These are phyloP conservation scores for Rhadina sibilatrix DNA, from an alignment of 2,113 vertebrate species.

Conservation along the genomic window DNA sequence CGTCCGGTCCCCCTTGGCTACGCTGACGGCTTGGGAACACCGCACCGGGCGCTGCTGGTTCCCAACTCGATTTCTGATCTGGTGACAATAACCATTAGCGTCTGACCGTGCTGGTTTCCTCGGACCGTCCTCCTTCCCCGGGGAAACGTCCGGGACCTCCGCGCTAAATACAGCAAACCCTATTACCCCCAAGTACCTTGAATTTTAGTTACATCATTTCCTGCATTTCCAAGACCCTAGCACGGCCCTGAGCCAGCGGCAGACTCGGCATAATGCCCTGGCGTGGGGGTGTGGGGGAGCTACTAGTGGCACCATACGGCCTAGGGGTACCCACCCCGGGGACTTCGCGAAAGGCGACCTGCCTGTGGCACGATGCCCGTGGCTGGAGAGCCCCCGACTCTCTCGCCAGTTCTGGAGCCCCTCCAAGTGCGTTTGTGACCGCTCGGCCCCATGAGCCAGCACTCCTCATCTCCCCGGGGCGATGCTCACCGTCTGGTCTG, in stretches of 20 bases:
- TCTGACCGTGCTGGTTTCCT: not conserved
- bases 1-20: not conserved
- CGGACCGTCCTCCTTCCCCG: not conserved
- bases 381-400: not conserved
- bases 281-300: not conserved
- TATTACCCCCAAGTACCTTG: not conserved
- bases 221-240: not conserved
- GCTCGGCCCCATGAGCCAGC: not conserved
- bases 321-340: not conserved
- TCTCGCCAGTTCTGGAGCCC: not conserved
- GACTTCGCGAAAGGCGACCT: not conserved
- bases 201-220: constrained; percentile 15
- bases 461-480: not conserved
- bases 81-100: not conserved
- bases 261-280: not conserved
- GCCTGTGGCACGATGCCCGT: not conserved
- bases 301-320: not conserved
- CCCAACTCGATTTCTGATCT: not conserved
- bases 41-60: not conserved
- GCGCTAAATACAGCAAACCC: not conserved
- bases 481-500: not conserved
- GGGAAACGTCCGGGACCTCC: not conserved
- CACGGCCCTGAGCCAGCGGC: not conserved
- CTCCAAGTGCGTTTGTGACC: not conserved
- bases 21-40: not conserved